A percentile compares a stretch with the other conserved stretches of the same genome.
Evolutionary conservation across 1,140 invertebrate species (phyloP).

Genomic region (Achatina immaculata): DNA sequence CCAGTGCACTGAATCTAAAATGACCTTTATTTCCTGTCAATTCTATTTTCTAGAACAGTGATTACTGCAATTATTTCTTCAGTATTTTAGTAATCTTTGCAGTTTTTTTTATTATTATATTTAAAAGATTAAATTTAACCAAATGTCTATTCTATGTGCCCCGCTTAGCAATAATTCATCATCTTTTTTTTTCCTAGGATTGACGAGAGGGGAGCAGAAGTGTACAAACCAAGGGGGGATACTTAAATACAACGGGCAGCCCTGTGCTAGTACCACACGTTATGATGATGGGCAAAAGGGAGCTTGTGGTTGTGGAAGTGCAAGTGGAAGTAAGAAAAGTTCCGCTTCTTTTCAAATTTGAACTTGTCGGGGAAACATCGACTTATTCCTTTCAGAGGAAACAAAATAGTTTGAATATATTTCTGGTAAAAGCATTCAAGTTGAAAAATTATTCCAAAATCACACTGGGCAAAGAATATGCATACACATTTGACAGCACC

Average conservation of each 20-base stretch:
- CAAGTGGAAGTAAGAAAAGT: background rate
- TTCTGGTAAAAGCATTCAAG: background rate
- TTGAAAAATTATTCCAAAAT: background rate
- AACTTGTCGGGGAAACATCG: background rate
- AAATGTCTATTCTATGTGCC: no score
- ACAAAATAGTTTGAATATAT: background rate
- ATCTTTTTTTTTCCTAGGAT: background rate
- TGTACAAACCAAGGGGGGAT: slow-evolving; percentile 39
- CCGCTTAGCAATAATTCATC: no score
- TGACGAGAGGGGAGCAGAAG: slow-evolving; percentile 39
- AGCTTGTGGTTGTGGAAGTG: slow-evolving; percentile 55
- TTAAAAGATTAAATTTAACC: no score
- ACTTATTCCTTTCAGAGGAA: background rate
- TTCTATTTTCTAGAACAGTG: no score
- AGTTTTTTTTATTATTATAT: no score
- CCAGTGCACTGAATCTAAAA: no score
- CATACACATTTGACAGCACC: no score
- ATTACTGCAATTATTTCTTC: no score
- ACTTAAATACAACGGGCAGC: slow-evolving; percentile 49
- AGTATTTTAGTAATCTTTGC: no score
- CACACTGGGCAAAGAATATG: background rate
- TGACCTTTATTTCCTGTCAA: no score
- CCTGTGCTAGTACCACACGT: slow-evolving; percentile 54
- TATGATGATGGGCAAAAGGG: slow-evolving; percentile 56
- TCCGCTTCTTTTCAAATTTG: no score